phyloP scores from a whole-genome alignment of 2,888 invertebrate genomes.

The Pristionchus entomophagus region DNA sequence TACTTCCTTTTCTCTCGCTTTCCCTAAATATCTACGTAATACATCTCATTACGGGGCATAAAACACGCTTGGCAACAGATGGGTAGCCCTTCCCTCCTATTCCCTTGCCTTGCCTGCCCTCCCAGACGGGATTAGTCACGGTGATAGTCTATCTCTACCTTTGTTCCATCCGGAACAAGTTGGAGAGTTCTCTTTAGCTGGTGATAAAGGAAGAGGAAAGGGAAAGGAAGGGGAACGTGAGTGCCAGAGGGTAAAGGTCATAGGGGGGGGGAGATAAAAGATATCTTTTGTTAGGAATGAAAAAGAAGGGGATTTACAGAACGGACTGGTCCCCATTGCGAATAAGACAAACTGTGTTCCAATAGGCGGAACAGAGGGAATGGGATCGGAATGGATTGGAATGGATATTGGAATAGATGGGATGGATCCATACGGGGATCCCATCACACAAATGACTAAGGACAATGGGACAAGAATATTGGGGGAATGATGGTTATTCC shows the following conservation, averaged over 20 bases:
- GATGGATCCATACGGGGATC: neutral
- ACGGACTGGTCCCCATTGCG: neutral
- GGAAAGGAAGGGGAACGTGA: neutral
- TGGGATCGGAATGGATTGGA: neutral
- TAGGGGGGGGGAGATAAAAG: slow-evolving; percentile 22
- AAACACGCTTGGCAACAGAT: neutral
- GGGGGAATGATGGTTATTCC: neutral
- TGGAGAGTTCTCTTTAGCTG: neutral
- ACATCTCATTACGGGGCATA: neutral
- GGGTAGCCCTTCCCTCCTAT: too few species aligned
- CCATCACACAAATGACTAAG: slow-evolving; percentile 11
- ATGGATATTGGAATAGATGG: neutral
- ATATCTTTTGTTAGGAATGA: slow-evolving; percentile 12
- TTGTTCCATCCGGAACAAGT: slow-evolving; percentile 36
- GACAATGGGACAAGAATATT: neutral
- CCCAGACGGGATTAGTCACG: neutral
- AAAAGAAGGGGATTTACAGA: neutral
- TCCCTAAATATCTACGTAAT: neutral
- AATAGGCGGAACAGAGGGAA: slow-evolving; percentile 10
- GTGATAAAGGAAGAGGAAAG: slow-evolving; percentile 30
- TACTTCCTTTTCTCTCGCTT: neutral
- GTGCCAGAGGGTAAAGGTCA: slow-evolving; percentile 1
- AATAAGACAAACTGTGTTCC: slow-evolving; percentile 4
- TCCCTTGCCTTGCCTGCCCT: neutral
- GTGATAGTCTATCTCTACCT: neutral